Evolutionary conservation across 1,140 invertebrate species (phyloP), one percentile per base, ranked within the genome.

Genomic region (Marisa cornuarietis): DNA sequence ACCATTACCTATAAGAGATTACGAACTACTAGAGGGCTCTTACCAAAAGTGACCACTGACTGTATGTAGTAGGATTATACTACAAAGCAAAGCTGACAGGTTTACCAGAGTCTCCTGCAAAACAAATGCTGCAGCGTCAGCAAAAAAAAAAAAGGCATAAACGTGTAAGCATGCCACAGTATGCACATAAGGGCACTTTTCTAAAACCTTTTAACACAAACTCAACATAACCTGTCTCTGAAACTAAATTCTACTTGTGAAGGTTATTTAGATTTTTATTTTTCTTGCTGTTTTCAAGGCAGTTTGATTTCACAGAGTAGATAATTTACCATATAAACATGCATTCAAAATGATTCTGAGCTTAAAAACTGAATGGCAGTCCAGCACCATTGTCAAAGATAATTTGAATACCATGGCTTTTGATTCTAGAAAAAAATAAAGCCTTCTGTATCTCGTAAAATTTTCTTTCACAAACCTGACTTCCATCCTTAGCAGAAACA

Each of bases 401-500:
- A 26, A 42, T 22, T 71, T 71, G 5, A 18, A 26, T 71, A 61
- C n/a, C n/a, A 24, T 76, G 52, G 58, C 18, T 22, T 20, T 52
- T 52, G 22, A 2, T 74, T 22, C 26, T 4, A 51, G 22, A 24
- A 49, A 49, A n/a, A 49, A 74, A 9, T 74, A 24, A 42, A 42
- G 31, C n/a, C 49, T 8, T n/a, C 22, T 13, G 20, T 6, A 76
- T 61, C 14, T 16, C 58, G 10, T 52, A 80, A 42, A 42, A 42
- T 42, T 42, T 26, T 16, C 61, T 14, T n/a, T 63, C 22, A n/a
- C 72, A 42, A 83, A 91, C 90, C 89, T 99, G 98, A 83, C 96
- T 97, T 14, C 96, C 95, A 91, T 99, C 98, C 93, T 99, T 99
- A 1, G 97, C 97, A 9, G 96, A 95, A 1, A 99, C 96, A 92